These are phyloP conservation scores for western clawed frog (Xenopus tropicalis) DNA, from an alignment of 2,113 vertebrate species.

Conservation along the genomic window DNA sequence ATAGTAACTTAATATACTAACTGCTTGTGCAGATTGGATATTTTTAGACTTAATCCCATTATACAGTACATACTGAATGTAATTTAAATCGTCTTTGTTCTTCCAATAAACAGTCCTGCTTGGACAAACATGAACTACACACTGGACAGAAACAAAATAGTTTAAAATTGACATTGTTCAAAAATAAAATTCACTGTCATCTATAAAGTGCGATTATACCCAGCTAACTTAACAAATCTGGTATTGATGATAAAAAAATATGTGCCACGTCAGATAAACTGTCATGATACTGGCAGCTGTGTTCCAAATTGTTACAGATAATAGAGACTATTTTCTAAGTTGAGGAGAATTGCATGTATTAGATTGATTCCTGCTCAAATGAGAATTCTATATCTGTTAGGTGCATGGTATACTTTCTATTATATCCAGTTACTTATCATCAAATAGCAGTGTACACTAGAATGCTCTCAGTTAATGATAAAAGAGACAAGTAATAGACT, in stretches of 20 bases:
- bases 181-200: neutral
- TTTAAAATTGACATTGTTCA: too few relatives aligned
- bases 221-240: neutral
- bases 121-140: too few relatives aligned
- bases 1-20: too few relatives aligned
- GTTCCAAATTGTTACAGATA: neutral
- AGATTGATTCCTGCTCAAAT: slow-evolving; percentile 49
- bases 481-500: slow-evolving; percentile 32
- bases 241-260: neutral
- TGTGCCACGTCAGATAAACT: neutral
- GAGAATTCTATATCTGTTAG: slow-evolving; percentile 42
- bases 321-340: slow-evolving; percentile 2
- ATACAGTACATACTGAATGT: too few relatives aligned
- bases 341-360: slow-evolving; percentile 18
- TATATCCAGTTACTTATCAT: slow-evolving; percentile 54
- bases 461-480: slow-evolving; percentile 46
- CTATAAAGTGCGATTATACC: neutral
- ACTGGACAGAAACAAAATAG: too few relatives aligned
- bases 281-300: neutral
- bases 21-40: too few relatives aligned
- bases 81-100: too few relatives aligned
- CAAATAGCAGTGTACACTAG: slow-evolving; percentile 47
- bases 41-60: too few relatives aligned
- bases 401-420: slow-evolving; percentile 48
- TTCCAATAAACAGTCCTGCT: too few relatives aligned